phyloP scores from a whole-genome alignment of 1,140 invertebrate species.

The Neodiprion virginianus region DNA sequence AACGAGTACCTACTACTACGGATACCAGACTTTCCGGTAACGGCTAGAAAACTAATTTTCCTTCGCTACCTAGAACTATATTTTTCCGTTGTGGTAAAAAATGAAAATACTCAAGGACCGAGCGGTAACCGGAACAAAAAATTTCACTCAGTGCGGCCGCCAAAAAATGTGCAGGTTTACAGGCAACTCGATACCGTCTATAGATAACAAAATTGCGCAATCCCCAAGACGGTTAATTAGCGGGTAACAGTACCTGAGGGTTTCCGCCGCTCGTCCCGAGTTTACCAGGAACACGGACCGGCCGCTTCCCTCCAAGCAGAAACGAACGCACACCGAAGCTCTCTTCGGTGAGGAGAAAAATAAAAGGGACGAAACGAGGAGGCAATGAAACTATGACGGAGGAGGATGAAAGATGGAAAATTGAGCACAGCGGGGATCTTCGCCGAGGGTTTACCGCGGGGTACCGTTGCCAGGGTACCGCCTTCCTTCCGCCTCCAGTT shows the following conservation, averaged over 20 bases:
- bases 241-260: constrained; percentile 1
- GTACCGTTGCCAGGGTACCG: constrained; percentile 6
- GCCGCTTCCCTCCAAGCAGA: background rate
- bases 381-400: background rate
- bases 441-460: background rate
- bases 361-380: background rate
- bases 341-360: background rate
- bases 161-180: no score
- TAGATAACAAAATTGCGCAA: background rate
- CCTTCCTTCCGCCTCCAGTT: background rate
- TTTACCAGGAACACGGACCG: background rate
- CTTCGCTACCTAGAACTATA: no score
- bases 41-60: no score
- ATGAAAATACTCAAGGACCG: no score
- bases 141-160: no score
- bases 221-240: background rate
- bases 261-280: background rate
- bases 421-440: background rate
- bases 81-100: no score
- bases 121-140: no score
- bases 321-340: no score
- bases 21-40: no score
- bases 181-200: background rate
- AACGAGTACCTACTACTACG: no score
- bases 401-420: constrained; percentile 1